Evolutionary conservation across 2,888 invertebrate genomes (phyloP).

Genomic region (Chrysotoxum bicinctum): DNA sequence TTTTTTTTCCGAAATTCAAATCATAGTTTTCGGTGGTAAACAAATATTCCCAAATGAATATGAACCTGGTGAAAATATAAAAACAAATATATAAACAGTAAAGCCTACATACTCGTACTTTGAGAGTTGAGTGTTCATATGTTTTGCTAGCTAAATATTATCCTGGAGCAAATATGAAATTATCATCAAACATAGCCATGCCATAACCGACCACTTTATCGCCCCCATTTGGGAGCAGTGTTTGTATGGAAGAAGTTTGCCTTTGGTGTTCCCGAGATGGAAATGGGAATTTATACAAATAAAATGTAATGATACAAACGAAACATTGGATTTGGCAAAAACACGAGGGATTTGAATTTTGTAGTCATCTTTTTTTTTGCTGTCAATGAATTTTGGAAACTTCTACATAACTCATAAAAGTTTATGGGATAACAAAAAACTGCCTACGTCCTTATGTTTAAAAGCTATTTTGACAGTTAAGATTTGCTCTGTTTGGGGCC

Average conservation of each 20-base stretch:
- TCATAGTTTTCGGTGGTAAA: neutral
- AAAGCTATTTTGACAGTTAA: neutral
- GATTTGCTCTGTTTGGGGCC: neutral
- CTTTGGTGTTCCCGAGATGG: neutral
- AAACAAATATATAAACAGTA: neutral
- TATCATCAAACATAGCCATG: constrained; percentile 9
- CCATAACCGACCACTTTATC: neutral
- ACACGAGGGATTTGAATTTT: neutral
- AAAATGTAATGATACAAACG: neutral
- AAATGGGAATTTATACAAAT: constrained; percentile 13
- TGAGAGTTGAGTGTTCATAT: neutral
- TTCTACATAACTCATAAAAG: neutral
- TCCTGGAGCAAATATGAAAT: constrained; percentile 15
- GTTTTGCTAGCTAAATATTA: constrained; percentile 1
- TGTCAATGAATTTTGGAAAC: neutral
- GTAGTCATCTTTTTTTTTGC: neutral
- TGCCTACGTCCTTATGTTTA: neutral
- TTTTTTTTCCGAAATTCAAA: neutral
- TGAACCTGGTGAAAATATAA: neutral
- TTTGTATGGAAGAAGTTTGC: neutral
- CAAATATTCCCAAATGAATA: neutral
- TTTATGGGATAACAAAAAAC: neutral
- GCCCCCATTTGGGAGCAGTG: neutral
- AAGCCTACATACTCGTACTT: neutral
- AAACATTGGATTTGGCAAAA: neutral